Percentiles rank a stretch among this genome's conserved stretches.
Evolutionary conservation across 2,113 vertebrate species (phyloP).

Genomic region (Hippocampus abdominalis): DNA sequence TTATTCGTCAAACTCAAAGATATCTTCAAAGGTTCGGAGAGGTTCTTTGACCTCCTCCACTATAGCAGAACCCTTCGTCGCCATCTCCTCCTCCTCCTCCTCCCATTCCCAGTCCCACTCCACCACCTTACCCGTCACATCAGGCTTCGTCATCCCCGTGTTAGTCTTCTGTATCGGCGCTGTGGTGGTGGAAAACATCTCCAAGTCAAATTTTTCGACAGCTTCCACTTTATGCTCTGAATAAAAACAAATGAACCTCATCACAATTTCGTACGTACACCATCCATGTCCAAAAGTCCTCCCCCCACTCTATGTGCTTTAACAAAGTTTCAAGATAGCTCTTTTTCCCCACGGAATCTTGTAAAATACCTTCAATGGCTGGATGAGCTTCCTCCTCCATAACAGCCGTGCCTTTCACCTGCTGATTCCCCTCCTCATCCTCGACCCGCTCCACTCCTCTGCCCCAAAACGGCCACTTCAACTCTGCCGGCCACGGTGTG

Average conservation of each 20-base stretch:
- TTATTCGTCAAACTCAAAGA: conserved; percentile 64
- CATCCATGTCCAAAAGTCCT: neutral
- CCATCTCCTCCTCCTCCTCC: conserved; percentile 7
- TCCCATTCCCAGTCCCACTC: conserved; percentile 10
- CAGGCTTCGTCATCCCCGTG: too few species aligned
- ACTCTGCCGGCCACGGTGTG: neutral
- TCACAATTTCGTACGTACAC: neutral
- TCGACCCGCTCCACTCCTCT: conserved; percentile 36
- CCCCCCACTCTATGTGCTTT: neutral
- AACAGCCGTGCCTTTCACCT: conserved; percentile 33
- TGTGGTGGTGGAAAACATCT: neutral
- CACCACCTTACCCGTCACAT: conserved; percentile 1
- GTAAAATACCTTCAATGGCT: neutral
- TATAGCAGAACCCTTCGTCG: neutral
- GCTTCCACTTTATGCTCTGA: neutral
- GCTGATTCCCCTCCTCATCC: conserved; percentile 6
- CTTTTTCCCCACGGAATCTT: neutral
- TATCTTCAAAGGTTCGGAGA: conserved; percentile 55
- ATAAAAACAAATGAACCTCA: neutral
- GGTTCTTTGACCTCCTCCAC: conserved; percentile 8
- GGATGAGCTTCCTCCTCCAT: conserved; percentile 16
- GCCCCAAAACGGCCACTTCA: conserved; percentile 23
- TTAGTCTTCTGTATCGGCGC: neutral
- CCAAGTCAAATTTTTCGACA: neutral
- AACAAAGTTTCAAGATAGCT: neutral